These are phyloP conservation scores for Euschistus heros DNA, from an alignment of 1,140 invertebrate species.

Conservation along the genomic window DNA sequence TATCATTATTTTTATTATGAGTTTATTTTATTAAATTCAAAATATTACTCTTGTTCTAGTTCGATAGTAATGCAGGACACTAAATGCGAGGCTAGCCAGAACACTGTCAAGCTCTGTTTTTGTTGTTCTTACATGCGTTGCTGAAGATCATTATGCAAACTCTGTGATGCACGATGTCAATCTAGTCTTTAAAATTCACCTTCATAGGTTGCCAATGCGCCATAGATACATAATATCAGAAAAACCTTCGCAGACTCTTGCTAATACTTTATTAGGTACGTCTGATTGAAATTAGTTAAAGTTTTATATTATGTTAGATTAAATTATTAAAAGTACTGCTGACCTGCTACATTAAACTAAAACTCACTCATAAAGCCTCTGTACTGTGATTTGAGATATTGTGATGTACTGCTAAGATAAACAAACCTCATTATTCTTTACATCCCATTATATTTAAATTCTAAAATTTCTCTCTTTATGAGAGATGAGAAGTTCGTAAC, in stretches of 20 bases:
- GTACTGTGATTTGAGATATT: too few relatives aligned
- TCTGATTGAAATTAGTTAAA: not conserved
- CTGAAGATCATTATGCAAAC: conserved; percentile 95
- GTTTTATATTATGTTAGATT: conserved; percentile 16
- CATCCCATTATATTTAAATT: too few relatives aligned
- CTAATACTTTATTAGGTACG: conserved; percentile 72
- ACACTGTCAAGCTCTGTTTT: conserved; percentile 90
- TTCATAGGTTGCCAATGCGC: conserved; percentile 87
- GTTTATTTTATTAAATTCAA: not conserved
- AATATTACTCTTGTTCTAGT: conserved; percentile 39
- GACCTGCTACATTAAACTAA: too few relatives aligned
- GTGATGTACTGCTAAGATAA: too few relatives aligned
- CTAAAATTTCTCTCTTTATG: too few relatives aligned
- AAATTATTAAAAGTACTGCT: too few relatives aligned
- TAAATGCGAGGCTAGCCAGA: conserved; percentile 72
- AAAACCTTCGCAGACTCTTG: conserved; percentile 71
- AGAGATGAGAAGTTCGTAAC: too few relatives aligned
- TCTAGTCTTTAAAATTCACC: conserved; percentile 82
- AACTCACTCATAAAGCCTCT: too few relatives aligned
- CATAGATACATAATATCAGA: conserved; percentile 74
- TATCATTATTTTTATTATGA: not conserved
- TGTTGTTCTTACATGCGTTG: conserved; percentile 86
- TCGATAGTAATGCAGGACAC: conserved; percentile 95
- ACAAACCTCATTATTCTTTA: too few relatives aligned
- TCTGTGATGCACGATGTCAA: conserved; percentile 95